Evolutionary conservation across 2,113 vertebrate genomes (phyloP), one percentile per base, ranked within the genome.

Genomic region (Dipodomys merriami): DNA sequence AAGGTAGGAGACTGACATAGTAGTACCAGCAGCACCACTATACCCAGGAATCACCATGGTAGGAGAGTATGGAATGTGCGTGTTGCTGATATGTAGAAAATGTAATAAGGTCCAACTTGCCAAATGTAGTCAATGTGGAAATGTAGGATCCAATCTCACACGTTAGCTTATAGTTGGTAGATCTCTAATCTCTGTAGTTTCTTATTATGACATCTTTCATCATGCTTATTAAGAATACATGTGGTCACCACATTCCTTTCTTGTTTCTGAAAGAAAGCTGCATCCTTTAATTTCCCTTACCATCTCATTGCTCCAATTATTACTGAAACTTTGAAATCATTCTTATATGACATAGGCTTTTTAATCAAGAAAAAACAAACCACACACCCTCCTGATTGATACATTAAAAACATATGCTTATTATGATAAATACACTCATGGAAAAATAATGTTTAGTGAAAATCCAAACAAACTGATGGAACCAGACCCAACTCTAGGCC

Each of bases 161-260:
- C 22, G 20, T 95, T 93, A 90, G 93, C 94, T 96, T 97, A 96
- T 91, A 93, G 95, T 96, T 97, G 95, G 86, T 96, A 29, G 95
- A 94, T 91, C 95, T 97, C 96, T 91, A 97, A 93, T 96, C 95
- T 95, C 85, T 89, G 69, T 95, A 94, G 92, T 94, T 97, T 96
- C 97, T 96, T 96, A 96, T 96, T 97, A 95, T 97, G 96, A 97
- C 97, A 97, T 97, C 97, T 98, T 98, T 98, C 98, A 97, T 97
- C 97, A 97, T 88, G 96, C 95, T 96, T 97, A 96, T 98, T 97
- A 97, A 97, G 95, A 96, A 93, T 96, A 97, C 98, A 98, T 98
- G 97, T 98, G 98, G 97, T 94, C 97, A 96, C 98, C 98, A 98
- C 98, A 98, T 98, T 97, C 92, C 30, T 95, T 95, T 57, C 97